A percentile compares a stretch with the other conserved stretches of the same genome.
Evolutionary conservation across 1,140 invertebrate species (phyloP).

Genomic region (Drepana arcuata): DNA sequence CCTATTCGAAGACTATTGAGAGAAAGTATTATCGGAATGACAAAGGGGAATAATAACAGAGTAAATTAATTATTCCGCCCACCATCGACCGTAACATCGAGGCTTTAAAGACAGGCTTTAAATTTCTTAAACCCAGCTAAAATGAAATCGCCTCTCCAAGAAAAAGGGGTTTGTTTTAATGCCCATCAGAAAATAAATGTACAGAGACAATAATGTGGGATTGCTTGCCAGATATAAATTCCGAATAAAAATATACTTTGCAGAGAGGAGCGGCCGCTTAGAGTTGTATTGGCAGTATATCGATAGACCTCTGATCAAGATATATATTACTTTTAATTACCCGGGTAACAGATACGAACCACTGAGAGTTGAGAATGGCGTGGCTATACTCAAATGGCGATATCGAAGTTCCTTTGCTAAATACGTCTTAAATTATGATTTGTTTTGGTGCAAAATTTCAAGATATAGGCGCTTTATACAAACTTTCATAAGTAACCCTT

Average conservation of each 20-base stretch:
- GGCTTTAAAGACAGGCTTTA: constrained; percentile 53
- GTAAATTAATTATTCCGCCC: constrained; percentile 65
- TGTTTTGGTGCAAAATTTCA: too few species aligned
- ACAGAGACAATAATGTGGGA: constrained; percentile 68
- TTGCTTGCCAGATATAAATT: constrained; percentile 67
- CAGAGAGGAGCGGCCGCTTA: too few species aligned
- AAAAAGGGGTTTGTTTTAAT: constrained; percentile 71
- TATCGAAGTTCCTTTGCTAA: too few species aligned
- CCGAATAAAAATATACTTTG: constrained; percentile 57
- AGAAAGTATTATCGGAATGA: constrained; percentile 43
- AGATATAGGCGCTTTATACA: too few species aligned
- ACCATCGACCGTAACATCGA: constrained; percentile 35
- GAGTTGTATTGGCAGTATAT: too few species aligned
- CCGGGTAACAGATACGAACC: too few species aligned
- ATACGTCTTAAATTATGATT: too few species aligned
- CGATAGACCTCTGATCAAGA: too few species aligned
- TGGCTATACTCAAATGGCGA: too few species aligned
- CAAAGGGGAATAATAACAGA: constrained; percentile 54
- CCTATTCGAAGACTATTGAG: constrained; percentile 28
- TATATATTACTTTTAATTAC: too few species aligned
- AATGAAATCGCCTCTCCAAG: constrained; percentile 62
- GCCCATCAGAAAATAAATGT: constrained; percentile 69
- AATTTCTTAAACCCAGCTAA: constrained; percentile 68
- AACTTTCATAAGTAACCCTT: too few species aligned
- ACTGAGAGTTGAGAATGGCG: too few species aligned